These are phyloP conservation scores for Scelioninae gen. 2 DNA, from an alignment of 2,888 invertebrate genomes.

Conservation along the genomic window DNA sequence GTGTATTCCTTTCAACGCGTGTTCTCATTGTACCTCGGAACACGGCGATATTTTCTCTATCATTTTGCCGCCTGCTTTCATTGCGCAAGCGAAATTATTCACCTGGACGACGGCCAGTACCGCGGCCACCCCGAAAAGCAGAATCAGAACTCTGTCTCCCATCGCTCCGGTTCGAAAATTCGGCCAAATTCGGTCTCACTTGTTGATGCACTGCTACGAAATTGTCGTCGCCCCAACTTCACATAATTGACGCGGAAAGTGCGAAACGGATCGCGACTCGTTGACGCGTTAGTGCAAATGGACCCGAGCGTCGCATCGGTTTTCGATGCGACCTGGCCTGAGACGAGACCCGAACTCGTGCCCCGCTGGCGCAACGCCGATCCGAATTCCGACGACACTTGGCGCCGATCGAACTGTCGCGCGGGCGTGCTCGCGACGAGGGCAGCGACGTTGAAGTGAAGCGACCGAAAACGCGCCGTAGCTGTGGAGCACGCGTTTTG, in stretches of 20 bases:
- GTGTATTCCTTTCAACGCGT: too few relatives aligned
- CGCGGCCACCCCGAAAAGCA: constrained; percentile 1
- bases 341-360: constrained; percentile 6
- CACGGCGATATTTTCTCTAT: too few relatives aligned
- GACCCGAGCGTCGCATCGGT: too few relatives aligned
- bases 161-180: neutral
- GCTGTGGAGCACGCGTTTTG: constrained; percentile 69
- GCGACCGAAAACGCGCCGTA: constrained; percentile 64
- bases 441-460: constrained; percentile 68
- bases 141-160: constrained; percentile 3
- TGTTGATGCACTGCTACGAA: constrained; percentile 11
- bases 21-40: too few relatives aligned
- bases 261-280: too few relatives aligned
- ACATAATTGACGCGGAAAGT: constrained; percentile 40
- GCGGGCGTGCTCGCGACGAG: constrained; percentile 62
- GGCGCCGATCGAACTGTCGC: constrained; percentile 31
- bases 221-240: constrained; percentile 17
- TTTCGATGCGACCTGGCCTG: too few relatives aligned
- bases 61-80: too few relatives aligned
- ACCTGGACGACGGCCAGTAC: constrained; percentile 14
- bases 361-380: neutral
- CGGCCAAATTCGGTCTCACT: constrained; percentile 20
- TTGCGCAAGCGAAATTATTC: constrained; percentile 40
- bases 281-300: too few relatives aligned
- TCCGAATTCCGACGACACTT: constrained; percentile 21